These are phyloP conservation scores for Vultur gryphus DNA, from an alignment of 2,797 vertebrate genomes.

Conservation along the genomic window DNA sequence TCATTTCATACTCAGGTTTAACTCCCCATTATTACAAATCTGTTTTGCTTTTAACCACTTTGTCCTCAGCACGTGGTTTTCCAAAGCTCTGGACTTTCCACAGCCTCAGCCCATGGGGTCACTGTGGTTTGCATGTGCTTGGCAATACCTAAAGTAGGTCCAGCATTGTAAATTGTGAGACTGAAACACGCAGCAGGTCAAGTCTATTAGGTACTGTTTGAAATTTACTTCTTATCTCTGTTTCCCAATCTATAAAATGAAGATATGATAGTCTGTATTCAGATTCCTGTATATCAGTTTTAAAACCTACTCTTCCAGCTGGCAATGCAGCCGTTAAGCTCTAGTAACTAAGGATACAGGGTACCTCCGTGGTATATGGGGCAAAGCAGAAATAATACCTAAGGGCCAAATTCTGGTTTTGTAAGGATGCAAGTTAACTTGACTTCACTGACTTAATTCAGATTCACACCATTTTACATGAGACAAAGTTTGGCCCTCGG, in stretches of 20 bases:
- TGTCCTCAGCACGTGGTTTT: neutral
- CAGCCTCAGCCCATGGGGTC: neutral
- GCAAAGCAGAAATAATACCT: neutral
- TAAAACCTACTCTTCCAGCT: neutral
- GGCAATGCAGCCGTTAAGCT: neutral
- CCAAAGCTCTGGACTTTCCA: neutral
- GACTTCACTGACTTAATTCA: neutral
- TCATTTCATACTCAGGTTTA: neutral
- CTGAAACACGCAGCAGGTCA: fast-evolving
- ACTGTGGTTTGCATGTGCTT: neutral
- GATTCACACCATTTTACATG: neutral
- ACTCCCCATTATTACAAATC: neutral
- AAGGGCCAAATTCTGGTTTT: neutral
- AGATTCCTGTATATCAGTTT: neutral
- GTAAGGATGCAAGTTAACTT: neutral
- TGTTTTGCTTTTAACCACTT: neutral
- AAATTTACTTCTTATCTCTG: neutral
- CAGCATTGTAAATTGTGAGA: neutral
- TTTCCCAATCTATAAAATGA: neutral
- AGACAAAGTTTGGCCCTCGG: neutral
- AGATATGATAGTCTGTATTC: neutral
- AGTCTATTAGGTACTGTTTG: fast-evolving
- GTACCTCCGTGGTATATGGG: fast-evolving
- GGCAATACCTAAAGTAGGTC: fast-evolving
- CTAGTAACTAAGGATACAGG: neutral